phyloP scores from a whole-genome alignment of 2,888 invertebrate species.

The Empis livida region DNA sequence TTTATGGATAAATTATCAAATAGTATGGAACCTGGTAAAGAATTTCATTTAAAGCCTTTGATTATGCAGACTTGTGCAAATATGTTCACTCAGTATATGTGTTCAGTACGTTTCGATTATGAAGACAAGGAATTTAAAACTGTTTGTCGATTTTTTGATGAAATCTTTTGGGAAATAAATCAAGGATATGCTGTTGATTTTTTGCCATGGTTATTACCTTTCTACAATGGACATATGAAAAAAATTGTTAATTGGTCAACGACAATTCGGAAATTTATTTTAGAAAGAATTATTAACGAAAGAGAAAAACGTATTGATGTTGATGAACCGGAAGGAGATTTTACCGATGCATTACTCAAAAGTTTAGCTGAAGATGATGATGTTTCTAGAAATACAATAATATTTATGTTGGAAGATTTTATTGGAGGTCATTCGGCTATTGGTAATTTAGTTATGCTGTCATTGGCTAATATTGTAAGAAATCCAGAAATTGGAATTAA shows the following conservation, averaged over 20 bases:
- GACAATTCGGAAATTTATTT: constrained; percentile 58
- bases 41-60: constrained; percentile 52
- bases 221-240: constrained; percentile 55
- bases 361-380: constrained; percentile 48
- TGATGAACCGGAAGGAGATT: constrained; percentile 54
- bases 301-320: constrained; percentile 35
- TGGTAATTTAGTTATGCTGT: constrained; percentile 69
- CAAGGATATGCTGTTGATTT: constrained; percentile 81
- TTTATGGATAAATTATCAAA: constrained; percentile 45
- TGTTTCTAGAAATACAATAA: constrained; percentile 64
- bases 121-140: constrained; percentile 53
- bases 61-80: constrained; percentile 65
- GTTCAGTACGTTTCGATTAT: constrained; percentile 60
- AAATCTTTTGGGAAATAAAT: constrained; percentile 86
- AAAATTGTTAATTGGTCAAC: constrained; percentile 55
- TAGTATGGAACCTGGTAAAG: constrained; percentile 27
- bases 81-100: constrained; percentile 79
- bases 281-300: constrained; percentile 52
- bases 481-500: constrained; percentile 50
- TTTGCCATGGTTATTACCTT: constrained; percentile 64
- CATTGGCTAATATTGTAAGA: constrained; percentile 53
- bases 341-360: constrained; percentile 64
- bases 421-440: constrained; percentile 80
- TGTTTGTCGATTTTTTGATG: constrained; percentile 62
- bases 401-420: constrained; percentile 76